Conservation (phyloP, 2,113 vertebrate species). For the Stigmatopora argus region DNA sequence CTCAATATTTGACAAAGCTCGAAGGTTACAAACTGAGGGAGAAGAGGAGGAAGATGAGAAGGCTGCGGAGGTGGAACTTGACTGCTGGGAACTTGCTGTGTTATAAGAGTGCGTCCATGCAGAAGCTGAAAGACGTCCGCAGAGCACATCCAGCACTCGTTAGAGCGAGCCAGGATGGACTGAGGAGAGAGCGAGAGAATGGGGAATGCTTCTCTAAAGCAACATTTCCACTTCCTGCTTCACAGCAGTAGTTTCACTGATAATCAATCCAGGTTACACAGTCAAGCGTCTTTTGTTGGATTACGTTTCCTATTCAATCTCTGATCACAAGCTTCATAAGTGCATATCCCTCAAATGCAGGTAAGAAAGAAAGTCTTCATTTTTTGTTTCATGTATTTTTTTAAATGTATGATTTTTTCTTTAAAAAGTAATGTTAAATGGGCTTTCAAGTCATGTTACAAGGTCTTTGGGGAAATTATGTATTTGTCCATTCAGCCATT, state of each 20-base stretch:
- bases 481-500: neutral
- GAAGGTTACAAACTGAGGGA: neutral
- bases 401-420: no score
- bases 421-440: neutral
- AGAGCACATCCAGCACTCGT: conserved; percentile 12
- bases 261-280: conserved; percentile 22
- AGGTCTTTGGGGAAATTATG: neutral
- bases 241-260: conserved; percentile 24
- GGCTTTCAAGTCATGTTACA: neutral
- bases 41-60: conserved; percentile 23
- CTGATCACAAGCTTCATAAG: neutral
- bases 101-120: neutral
- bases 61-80: neutral
- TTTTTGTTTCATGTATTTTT: neutral
- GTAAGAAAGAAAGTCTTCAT: conserved; percentile 31
- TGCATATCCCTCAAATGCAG: conserved; percentile 14
- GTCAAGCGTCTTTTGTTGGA: conserved; percentile 25
- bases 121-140: neutral
- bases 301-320: conserved; percentile 8
- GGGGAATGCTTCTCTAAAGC: conserved; percentile 23
- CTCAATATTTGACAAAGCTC: neutral
- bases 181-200: conserved; percentile 23
- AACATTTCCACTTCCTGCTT: conserved; percentile 24
- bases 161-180: conserved; percentile 15
- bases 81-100: conserved; percentile 6